Evolutionary conservation across 2,888 invertebrate genomes (phyloP), one percentile per base, ranked within the genome.

Genomic region (Abrostola triplasia): DNA sequence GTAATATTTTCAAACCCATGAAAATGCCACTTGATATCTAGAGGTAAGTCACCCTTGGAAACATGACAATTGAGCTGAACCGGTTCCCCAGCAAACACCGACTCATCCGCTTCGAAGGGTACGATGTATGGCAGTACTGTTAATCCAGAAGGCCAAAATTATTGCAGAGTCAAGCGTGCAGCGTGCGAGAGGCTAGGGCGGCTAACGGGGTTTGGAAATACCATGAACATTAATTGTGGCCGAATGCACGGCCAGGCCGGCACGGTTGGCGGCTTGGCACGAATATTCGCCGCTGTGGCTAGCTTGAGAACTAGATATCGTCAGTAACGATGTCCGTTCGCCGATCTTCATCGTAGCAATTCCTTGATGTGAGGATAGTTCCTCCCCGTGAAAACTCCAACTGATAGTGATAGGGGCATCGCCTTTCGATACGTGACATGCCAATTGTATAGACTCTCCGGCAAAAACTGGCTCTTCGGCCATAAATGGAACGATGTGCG

Each of bases 1-100:
- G 92, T 95, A 71, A 85, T 85, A 79, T 93, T 93, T 88, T 95
- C 95, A 75, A 95, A 92, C 64, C 96, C 96, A 88, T 97, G 96
- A 82, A 97, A 96, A 77, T 96, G 95, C 97, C 97, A 98, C 70
- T 95, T 95, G 73, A 97, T 96, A 75, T 95, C 95, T 73, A 98
- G 93, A 9, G 97, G 97, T 73, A 96, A 91, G 90, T 98, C 97
- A 57, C 97, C 97, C 88, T 96, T 96, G 36, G 96, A 96, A 64
- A 97, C 96, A 70, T 96, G 95, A 89, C 97, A 97, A 81, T 95
- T 95, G 70, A 96, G 95, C 78, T 96, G 96, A 59, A 96, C 96
- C 57, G 96, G 94, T 88, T 97, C 96, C 42, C 97, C 97, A 76
- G 96, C 96, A 87, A 96, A 96, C 67, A 96, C 95, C 60, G 96